Evolutionary conservation across 2,113 vertebrate species (phyloP).

Genomic region (Melospiza georgiana): DNA sequence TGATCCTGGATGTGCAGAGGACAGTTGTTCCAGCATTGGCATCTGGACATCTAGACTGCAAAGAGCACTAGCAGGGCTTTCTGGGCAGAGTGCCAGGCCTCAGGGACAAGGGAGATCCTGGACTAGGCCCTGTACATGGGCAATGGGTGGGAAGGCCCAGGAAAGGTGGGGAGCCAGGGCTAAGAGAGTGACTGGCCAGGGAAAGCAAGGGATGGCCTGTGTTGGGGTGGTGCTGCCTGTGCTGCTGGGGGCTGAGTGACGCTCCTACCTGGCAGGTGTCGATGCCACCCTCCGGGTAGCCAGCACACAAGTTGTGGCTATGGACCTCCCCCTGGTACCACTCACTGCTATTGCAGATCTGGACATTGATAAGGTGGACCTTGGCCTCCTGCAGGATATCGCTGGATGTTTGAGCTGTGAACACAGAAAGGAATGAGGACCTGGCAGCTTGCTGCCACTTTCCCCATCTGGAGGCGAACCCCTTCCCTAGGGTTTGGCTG

Average conservation of each 20-base stretch:
- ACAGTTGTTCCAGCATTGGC: not conserved
- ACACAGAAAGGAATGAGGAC: not conserved
- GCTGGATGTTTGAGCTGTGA: not conserved
- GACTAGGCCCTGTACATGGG: not conserved
- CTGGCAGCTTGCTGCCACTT: accelerated
- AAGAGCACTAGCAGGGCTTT: not conserved
- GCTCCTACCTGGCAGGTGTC: slow-evolving; percentile 7
- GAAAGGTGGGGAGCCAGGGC: accelerated
- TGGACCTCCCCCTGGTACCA: not conserved
- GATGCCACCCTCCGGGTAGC: not conserved
- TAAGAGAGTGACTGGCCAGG: not conserved
- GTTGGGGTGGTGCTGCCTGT: accelerated
- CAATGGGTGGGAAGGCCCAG: not conserved
- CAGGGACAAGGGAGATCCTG: not conserved
- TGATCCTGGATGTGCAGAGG: not conserved
- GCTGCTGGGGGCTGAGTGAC: not conserved
- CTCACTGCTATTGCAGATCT: not conserved
- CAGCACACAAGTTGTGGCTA: not conserved
- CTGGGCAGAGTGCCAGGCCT: not conserved
- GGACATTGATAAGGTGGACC: not conserved
- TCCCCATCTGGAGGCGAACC: not conserved
- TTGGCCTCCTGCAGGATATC: not conserved
- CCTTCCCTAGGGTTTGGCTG: not conserved
- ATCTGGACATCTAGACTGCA: not conserved
- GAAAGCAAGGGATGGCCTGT: accelerated